phyloP scores from a whole-genome alignment of 2,113 vertebrate genomes.

The Galeopterus variegatus region DNA sequence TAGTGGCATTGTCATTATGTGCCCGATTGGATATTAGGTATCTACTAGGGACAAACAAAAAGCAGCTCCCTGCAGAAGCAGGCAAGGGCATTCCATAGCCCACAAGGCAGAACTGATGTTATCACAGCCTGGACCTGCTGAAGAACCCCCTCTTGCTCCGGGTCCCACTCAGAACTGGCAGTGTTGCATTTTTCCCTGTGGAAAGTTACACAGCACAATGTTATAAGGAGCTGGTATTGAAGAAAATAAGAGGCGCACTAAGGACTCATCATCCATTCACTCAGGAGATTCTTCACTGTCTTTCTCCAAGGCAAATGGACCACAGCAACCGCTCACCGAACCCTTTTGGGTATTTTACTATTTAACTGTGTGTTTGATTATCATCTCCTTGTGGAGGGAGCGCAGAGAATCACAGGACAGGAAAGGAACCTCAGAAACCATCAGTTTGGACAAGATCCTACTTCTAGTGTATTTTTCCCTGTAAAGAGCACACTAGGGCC shows the following conservation, averaged over 20 bases:
- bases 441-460: background rate
- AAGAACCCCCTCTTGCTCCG: background rate
- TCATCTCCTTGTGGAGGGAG: background rate
- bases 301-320: background rate
- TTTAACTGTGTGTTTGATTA: background rate
- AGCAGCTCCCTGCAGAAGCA: background rate
- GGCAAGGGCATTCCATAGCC: background rate
- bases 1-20: background rate
- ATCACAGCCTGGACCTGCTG: background rate
- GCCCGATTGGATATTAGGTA: background rate
- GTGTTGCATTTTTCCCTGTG: background rate
- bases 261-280: background rate
- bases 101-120: background rate
- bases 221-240: background rate
- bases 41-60: background rate
- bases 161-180: background rate
- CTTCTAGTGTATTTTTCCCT: background rate
- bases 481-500: background rate
- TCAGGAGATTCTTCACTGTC: background rate
- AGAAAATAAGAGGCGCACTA: too few relatives aligned
- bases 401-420: background rate
- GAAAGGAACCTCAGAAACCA: background rate
- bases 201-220: background rate
- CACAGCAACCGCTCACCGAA: background rate
- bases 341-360: background rate